Base-by-base conservation (phyloP, 2,113 vertebrate species). In the Phoenicopterus ruber region DNA sequence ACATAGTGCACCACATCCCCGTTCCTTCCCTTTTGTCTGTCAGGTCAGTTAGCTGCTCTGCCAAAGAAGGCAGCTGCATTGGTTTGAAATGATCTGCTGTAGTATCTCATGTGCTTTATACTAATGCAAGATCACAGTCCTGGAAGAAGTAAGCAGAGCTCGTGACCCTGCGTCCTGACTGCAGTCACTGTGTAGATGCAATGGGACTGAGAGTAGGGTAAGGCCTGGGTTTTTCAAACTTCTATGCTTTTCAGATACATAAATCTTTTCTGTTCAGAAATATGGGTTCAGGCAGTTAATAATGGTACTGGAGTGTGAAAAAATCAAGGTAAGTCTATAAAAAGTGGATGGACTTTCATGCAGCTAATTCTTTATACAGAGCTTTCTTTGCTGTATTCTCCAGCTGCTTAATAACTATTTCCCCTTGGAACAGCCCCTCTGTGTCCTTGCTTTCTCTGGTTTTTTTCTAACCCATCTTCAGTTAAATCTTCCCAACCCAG, bases 301-400 rank as follows among this genome's bases (percentile, higher is more conserved):
- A 86, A 77, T 7, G 7, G 58, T 36, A 69, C 29, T 91, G 49
- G 5, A 94, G 52, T 76, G 47, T 67, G 52, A 67, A 92, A 94
- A 92, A 92, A 90, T n/a, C n/a, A 85, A 80, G 44, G 17, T 65
- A 94, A 72, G 42, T 88, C 63, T 81, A 88, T 83, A 86, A 77
- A 91, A 94, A 77, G 26, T 58, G 46, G 25, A 80, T 57, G 32
- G 74, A 84, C 44, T 86, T 72, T 34, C 61, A 86, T 38, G 36
- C 61, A 85, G 70, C 20, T 82, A 80, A 87, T 87, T 93, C 61
- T 89, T 93, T 76, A 76, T 19, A 69, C 11, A 65, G 49, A 1
- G 1, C 11, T 70, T 86, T 28, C 65, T 83, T 69, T 13, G 77
- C 62, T 91, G 50, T 62, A 40, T 67, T 91, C 55, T 89, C 88